phyloP scores from a whole-genome alignment of 35 echinoderm and acorn worm species.

The Strongylocentrotus purpuratus region DNA sequence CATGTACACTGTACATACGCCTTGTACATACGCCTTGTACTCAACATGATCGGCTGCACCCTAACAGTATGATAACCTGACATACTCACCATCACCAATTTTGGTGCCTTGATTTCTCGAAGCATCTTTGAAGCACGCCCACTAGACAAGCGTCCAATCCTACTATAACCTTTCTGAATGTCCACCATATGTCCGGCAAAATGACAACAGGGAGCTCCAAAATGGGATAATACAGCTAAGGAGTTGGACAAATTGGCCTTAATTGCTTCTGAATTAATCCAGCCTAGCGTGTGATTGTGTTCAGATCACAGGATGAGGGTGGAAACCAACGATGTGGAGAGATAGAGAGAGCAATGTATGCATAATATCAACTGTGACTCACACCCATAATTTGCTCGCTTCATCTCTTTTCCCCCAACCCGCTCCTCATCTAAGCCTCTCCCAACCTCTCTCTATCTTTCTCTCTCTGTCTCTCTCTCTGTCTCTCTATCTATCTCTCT shows the following conservation, averaged over 20 bases:
- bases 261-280: background rate
- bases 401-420: background rate
- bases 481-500: background rate
- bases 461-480: background rate
- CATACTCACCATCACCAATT: slow-evolving; percentile 17
- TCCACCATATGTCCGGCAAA: slow-evolving; percentile 8
- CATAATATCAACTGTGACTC: slow-evolving; percentile 12
- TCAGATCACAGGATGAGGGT: background rate
- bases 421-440: background rate
- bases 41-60: background rate
- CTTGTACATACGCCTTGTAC: background rate
- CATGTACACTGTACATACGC: background rate
- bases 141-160: background rate
- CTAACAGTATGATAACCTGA: background rate
- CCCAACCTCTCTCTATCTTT: background rate
- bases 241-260: background rate
- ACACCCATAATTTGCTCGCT: slow-evolving; percentile 1
- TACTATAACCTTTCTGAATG: slow-evolving; percentile 12
- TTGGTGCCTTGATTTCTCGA: slow-evolving; percentile 23
- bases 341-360: background rate
- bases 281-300: background rate
- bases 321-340: background rate
- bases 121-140: slow-evolving; percentile 26
- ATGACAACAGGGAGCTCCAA: background rate
- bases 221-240: background rate